Evolutionary conservation across 2,113 vertebrate genomes (phyloP).

Genomic region (Lanius ludovicianus): DNA sequence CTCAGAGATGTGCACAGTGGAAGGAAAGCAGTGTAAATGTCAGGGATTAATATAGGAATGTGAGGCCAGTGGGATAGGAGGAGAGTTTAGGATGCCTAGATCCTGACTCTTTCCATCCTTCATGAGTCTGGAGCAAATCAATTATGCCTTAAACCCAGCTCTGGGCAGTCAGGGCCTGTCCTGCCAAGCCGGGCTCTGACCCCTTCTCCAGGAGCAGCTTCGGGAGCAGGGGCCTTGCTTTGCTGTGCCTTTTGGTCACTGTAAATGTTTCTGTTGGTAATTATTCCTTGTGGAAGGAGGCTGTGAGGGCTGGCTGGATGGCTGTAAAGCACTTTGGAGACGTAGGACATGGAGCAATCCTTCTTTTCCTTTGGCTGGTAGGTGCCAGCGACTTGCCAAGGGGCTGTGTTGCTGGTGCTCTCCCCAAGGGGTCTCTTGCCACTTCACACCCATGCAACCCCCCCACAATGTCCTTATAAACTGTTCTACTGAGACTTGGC

Average conservation of each 20-base stretch:
- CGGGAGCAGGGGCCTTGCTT: background rate
- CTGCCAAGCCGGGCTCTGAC: rapidly evolving
- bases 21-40: background rate
- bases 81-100: background rate
- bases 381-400: rapidly evolving
- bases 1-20: background rate
- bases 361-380: background rate
- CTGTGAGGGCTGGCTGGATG: background rate
- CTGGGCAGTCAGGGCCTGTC: background rate
- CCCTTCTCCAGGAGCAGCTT: background rate
- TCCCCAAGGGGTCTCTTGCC: background rate
- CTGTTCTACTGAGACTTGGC: background rate
- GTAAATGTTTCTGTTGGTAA: background rate
- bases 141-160: background rate
- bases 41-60: background rate
- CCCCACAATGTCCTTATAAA: background rate
- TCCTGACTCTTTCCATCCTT: background rate
- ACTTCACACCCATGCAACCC: rapidly evolving
- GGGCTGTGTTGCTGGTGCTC: background rate
- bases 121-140: background rate
- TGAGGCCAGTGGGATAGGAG: background rate
- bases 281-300: background rate
- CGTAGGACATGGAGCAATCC: background rate
- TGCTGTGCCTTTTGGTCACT: background rate
- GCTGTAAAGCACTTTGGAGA: background rate